Evolutionary conservation across 2,888 invertebrate genomes (phyloP).

Genomic region (Campoplex nolae): DNA sequence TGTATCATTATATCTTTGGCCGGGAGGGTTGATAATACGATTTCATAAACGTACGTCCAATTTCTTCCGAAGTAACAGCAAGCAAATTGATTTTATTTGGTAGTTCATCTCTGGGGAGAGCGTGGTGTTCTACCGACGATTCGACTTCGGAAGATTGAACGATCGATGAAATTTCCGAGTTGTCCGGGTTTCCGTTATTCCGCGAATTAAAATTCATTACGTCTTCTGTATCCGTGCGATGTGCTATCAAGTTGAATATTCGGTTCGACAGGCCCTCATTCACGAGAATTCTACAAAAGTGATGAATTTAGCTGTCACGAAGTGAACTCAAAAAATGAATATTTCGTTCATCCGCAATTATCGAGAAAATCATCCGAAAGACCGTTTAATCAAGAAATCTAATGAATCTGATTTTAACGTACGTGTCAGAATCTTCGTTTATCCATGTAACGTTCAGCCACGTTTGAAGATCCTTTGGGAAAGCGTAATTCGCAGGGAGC

Average conservation of each 20-base stretch:
- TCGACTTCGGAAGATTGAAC: neutral
- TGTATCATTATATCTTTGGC: neutral
- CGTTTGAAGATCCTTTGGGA: constrained; percentile 85
- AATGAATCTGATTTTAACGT: constrained; percentile 12
- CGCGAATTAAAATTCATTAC: constrained; percentile 49
- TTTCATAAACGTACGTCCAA: constrained; percentile 47
- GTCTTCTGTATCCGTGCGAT: constrained; percentile 65
- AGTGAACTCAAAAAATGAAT: neutral
- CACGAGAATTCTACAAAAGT: constrained; percentile 32
- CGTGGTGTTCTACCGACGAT: neutral
- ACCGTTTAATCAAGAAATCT: neutral
- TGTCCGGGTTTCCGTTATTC: neutral
- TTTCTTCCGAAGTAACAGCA: constrained; percentile 13
- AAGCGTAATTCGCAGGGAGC: constrained; percentile 84
- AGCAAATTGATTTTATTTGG: neutral
- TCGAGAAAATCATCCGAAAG: too few relatives aligned
- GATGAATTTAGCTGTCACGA: neutral
- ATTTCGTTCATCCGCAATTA: neutral
- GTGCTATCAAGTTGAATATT: constrained; percentile 77
- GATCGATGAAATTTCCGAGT: neutral
- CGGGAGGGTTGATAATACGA: neutral
- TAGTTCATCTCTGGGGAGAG: too few relatives aligned
- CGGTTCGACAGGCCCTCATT: constrained; percentile 43
- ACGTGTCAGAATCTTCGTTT: constrained; percentile 82
- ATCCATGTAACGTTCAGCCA: constrained; percentile 86